phyloP scores from a whole-genome alignment of 2,797 vertebrate species.

The Pseudocheirus occidentalis region DNA sequence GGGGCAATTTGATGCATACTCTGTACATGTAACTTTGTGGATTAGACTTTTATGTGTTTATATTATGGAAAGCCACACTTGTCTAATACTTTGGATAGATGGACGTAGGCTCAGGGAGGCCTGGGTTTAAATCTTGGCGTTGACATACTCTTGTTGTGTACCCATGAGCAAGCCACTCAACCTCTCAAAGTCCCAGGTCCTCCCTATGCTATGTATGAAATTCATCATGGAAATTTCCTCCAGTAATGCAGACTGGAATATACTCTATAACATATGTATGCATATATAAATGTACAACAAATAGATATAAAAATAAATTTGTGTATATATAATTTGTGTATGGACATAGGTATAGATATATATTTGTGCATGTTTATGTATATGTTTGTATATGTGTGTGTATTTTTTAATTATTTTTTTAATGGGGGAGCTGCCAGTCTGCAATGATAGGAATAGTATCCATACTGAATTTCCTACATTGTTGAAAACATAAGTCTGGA shows the following conservation, averaged over 20 bases:
- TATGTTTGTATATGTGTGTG: not conserved
- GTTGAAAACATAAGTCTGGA: not conserved
- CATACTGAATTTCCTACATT: not conserved
- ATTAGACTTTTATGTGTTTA: not conserved
- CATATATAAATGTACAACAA: not conserved
- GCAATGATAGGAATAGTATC: not conserved
- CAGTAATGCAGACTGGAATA: not conserved
- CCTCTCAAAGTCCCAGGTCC: not conserved
- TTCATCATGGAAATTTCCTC: not conserved
- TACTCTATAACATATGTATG: not conserved
- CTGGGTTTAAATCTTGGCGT: not conserved
- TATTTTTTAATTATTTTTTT: not conserved
- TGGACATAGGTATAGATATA: too few species aligned
- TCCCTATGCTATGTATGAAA: not conserved
- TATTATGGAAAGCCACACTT: not conserved
- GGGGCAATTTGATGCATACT: not conserved
- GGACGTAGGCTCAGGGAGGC: not conserved
- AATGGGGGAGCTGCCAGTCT: not conserved
- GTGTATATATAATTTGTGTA: not conserved
- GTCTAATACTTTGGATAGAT: not conserved
- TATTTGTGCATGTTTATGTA: not conserved
- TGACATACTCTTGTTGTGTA: not conserved
- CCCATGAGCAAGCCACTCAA: not conserved
- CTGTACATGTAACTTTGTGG: not conserved
- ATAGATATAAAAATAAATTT: not conserved